Conservation (phyloP, 2,113 vertebrate genomes). For the Puma concolor region DNA sequence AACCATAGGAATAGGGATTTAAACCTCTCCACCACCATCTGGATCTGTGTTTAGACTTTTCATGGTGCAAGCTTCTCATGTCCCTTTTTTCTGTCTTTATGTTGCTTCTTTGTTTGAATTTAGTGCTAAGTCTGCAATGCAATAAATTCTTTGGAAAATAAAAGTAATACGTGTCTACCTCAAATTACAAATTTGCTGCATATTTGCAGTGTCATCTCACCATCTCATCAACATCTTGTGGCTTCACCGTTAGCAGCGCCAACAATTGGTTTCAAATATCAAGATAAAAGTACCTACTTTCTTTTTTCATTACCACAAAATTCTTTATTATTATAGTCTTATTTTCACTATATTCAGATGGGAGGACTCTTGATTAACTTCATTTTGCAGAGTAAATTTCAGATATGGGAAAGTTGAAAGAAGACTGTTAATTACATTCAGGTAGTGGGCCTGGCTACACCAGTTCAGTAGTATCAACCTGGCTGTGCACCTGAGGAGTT, state of each 20-base stretch:
- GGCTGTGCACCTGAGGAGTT: not conserved
- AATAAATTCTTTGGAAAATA: slow-evolving; percentile 24
- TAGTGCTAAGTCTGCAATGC: slow-evolving; percentile 28
- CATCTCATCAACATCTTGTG: slow-evolving; percentile 13
- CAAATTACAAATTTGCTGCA: not conserved
- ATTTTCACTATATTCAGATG: not conserved
- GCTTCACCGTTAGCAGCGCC: not conserved
- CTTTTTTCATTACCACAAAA: slow-evolving; percentile 29
- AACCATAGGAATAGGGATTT: not conserved
- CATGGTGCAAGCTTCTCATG: not conserved
- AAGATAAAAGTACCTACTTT: slow-evolving; percentile 3
- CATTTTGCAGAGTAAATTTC: slow-evolving; percentile 53
- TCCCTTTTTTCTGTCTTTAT: not conserved
- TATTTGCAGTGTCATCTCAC: slow-evolving; percentile 34
- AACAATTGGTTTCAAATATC: slow-evolving; percentile 30
- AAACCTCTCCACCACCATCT: not conserved
- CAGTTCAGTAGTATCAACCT: not conserved
- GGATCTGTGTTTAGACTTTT: slow-evolving; percentile 8
- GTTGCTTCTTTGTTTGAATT: slow-evolving; percentile 49
- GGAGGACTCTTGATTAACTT: not conserved
- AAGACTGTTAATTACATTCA: not conserved
- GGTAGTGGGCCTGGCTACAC: not conserved
- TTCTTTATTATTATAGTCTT: slow-evolving; percentile 12
- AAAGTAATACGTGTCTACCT: not conserved
- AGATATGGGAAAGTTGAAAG: slow-evolving; percentile 34